phyloP scores from a whole-genome alignment of 2,797 vertebrate species.

The Tachyglossus aculeatus region DNA sequence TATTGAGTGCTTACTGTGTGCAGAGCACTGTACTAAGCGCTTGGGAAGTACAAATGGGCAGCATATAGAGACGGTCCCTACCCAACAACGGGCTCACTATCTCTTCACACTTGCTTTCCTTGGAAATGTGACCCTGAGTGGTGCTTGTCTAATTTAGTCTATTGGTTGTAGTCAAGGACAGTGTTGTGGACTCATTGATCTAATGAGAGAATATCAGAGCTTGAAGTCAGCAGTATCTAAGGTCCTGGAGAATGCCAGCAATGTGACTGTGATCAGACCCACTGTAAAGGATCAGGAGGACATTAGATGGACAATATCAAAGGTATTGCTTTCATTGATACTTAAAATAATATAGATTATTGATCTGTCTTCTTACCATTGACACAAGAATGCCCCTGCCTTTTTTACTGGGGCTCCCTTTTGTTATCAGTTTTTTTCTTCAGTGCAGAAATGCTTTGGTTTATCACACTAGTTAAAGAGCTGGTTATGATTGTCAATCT shows the following conservation, averaged over 20 bases:
- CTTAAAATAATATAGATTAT: too few relatives aligned
- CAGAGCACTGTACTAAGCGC: too few relatives aligned
- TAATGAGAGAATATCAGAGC: constrained; percentile 86
- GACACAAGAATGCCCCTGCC: background rate
- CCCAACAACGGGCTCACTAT: too few relatives aligned
- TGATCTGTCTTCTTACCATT: background rate
- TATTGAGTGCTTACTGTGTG: too few relatives aligned
- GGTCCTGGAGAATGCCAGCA: constrained; percentile 80
- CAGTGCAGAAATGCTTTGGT: too few relatives aligned
- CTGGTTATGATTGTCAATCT: too few relatives aligned
- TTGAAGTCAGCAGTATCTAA: constrained; percentile 80
- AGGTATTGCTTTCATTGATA: constrained; percentile 74
- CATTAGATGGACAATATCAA: constrained; percentile 80
- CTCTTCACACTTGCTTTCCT: too few relatives aligned
- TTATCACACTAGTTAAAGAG: too few relatives aligned
- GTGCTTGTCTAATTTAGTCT: background rate
- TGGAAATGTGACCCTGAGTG: background rate
- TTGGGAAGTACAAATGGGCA: too few relatives aligned
- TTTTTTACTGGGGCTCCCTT: background rate
- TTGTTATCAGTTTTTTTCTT: background rate
- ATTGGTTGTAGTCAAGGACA: constrained; percentile 84
- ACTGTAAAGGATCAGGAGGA: constrained; percentile 87
- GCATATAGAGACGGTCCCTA: too few relatives aligned
- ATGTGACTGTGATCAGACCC: constrained; percentile 77
- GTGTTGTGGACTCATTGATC: constrained; percentile 80